A percentile compares a stretch with the other conserved stretches of the same genome.
Conservation (phyloP, 2,113 vertebrate species). For the Sciurus niger region DNA sequence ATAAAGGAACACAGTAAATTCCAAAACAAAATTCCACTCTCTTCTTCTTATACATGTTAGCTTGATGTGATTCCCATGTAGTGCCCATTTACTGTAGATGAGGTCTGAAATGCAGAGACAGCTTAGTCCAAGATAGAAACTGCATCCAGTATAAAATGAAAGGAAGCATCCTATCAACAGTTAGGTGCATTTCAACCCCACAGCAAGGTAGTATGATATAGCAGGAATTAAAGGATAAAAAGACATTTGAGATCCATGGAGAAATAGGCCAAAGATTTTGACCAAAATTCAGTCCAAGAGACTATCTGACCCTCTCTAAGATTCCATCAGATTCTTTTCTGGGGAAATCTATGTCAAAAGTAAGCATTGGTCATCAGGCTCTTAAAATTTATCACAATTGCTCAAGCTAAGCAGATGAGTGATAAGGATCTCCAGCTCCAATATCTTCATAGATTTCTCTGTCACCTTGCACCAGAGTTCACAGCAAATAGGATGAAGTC, state of each 20-base stretch:
- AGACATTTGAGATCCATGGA: not conserved
- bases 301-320: not conserved
- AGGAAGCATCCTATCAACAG: not conserved
- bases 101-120: not conserved
- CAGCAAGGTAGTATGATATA: not conserved
- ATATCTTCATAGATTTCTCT: not conserved
- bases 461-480: not conserved
- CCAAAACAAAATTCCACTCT: not conserved
- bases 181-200: not conserved
- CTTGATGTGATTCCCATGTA: not conserved
- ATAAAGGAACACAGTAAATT: not conserved
- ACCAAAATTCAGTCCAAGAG: not conserved
- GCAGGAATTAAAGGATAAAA: not conserved
- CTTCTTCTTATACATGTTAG: not conserved
- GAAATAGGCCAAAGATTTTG: not conserved
- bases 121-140: not conserved
- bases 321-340: not conserved
- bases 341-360: not conserved
- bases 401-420: not conserved
- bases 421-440: not conserved
- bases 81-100: not conserved
- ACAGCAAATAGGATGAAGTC: not conserved
- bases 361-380: not conserved
- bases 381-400: not conserved
- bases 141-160: not conserved